Evolutionary conservation across 2,113 vertebrate genomes (phyloP), one percentile per base, ranked within the genome.

Genomic region (Spea bombifrons): DNA sequence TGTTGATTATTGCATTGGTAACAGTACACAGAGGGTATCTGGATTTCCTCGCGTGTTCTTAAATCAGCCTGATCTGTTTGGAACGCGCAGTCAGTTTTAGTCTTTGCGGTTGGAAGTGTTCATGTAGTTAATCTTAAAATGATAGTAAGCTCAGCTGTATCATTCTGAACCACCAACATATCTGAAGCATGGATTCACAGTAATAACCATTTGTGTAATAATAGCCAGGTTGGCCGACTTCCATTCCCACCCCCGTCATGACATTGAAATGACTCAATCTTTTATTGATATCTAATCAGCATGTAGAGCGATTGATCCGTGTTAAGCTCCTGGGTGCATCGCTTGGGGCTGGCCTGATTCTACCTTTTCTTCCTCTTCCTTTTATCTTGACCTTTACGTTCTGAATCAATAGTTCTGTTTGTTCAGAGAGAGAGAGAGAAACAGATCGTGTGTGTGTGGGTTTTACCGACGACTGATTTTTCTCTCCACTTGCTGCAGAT

Each of bases 331-430:
- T 7, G 8, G 75, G 52, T 53, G 17, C 66, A 49, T 77, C 43
- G 66, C 76, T 71, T 50, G 57, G 55, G 76, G 76, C 69, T 46
- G 59, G 43, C 63, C 70, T 47, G 15, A 47, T 79, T 72, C 61
- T 57, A 7, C 30, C 30, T 44, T 63, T 78, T 64, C 67, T 50
- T 72, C 59, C 47, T 72, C 47, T 73, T 79, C 16, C 76, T 79
- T 79, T 72, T 15, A 66, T 79, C 76, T 53, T 73, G 76, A 79
- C 76, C 76, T 79, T 79, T 79, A 49, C n/a, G 5, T 72, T 55
- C 63, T 30, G 30, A 65, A 73, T 79, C 76, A 52, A 79, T 79
- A 72, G 46, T 71, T 71, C 71, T 78, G 76, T 78, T 78, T 72
- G 66, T 69, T 76, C 75, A 67, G 3, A 64, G 17, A 64, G 6